Conservation (phyloP, 2,888 invertebrate genomes). For the Mythimna impura region DNA sequence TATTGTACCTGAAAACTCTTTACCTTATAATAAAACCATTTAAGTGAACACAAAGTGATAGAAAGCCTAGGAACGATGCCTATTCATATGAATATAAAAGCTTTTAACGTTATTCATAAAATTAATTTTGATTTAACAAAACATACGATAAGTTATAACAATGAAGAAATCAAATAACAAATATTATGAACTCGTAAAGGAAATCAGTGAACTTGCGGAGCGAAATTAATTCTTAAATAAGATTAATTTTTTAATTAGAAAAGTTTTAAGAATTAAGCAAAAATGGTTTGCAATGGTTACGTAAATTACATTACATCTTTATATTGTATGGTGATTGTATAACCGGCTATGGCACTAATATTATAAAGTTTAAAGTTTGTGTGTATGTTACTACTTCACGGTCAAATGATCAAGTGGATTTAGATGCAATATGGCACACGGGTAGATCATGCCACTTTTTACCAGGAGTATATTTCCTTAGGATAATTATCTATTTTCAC, state of each 20-base stretch:
- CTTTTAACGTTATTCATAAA: constrained; percentile 23
- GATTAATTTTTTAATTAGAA: constrained; percentile 18
- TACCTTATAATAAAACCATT: constrained; percentile 15
- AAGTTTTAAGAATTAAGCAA: constrained; percentile 13
- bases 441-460: no score
- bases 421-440: no score
- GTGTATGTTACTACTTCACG: no score
- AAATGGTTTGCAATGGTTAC: constrained; percentile 3
- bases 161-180: constrained; percentile 36
- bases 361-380: no score
- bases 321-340: background rate
- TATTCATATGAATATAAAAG: constrained; percentile 26
- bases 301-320: background rate
- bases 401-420: no score
- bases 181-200: constrained; percentile 28
- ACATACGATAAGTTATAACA: constrained; percentile 20
- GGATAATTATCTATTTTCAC: no score
- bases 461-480: no score
- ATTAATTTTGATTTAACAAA: constrained; percentile 33
- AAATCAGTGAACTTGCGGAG: constrained; percentile 7
- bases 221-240: constrained; percentile 33
- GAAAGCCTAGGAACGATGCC: constrained; percentile 20
- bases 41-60: constrained; percentile 20
- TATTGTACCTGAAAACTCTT: constrained; percentile 6
- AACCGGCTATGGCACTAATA: background rate